phyloP scores from a whole-genome alignment of 2,113 vertebrate genomes.

The Manacus vitellinus region DNA sequence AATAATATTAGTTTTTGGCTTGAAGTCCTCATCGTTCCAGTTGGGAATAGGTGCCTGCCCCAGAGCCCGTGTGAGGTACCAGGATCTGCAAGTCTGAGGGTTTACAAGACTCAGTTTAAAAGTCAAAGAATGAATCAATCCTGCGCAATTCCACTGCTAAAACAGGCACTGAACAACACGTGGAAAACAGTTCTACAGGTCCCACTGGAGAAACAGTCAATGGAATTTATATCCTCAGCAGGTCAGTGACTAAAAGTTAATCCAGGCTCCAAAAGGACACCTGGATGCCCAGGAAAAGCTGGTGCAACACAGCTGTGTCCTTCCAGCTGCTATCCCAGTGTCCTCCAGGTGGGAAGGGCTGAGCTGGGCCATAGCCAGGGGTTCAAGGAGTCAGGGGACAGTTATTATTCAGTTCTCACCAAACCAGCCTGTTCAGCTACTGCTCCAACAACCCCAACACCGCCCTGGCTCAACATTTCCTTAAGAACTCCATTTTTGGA shows the following conservation, averaged over 20 bases:
- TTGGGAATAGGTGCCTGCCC: background rate
- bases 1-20: background rate
- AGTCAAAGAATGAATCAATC: background rate
- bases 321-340: background rate
- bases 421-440: background rate
- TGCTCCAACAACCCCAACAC: background rate
- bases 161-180: background rate
- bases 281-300: background rate
- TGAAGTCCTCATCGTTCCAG: background rate
- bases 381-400: background rate
- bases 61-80: background rate
- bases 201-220: background rate
- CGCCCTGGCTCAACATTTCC: background rate
- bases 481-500: background rate
- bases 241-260: background rate
- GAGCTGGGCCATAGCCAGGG: background rate
- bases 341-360: background rate
- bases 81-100: rapidly evolving
- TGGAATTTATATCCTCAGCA: background rate
- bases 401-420: background rate
- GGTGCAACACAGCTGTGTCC: background rate
- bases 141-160: background rate
- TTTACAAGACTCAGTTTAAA: background rate
- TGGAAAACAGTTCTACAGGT: background rate
- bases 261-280: background rate